These are phyloP conservation scores for Hypothenemus hampei DNA, from an alignment of 1,140 invertebrate species.

Conservation along the genomic window DNA sequence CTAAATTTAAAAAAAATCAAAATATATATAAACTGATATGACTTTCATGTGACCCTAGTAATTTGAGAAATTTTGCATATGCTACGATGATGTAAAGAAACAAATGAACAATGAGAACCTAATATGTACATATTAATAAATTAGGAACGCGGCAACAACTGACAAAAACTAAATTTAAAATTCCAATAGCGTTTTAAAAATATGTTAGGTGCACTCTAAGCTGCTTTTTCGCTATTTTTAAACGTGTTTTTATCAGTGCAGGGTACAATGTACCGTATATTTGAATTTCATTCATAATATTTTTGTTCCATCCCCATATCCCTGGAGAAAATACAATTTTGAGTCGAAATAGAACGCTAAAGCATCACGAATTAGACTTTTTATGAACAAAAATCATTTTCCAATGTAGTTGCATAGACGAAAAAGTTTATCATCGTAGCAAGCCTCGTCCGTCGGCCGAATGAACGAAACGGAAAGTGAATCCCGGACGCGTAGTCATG, in stretches of 20 bases:
- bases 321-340: too few relatives aligned
- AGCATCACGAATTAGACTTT: background rate
- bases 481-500: conserved; percentile 17
- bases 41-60: too few relatives aligned
- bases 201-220: conserved; percentile 34
- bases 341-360: background rate
- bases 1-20: too few relatives aligned
- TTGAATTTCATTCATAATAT: conserved; percentile 22
- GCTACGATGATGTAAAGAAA: too few relatives aligned
- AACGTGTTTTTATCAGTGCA: conserved; percentile 24
- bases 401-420: too few relatives aligned
- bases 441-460: too few relatives aligned
- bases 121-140: too few relatives aligned
- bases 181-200: conserved; percentile 33
- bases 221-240: conserved; percentile 28
- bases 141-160: conserved; percentile 3
- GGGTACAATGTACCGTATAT: conserved; percentile 29
- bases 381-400: conserved; percentile 4
- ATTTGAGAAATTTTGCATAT: too few relatives aligned
- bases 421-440: too few relatives aligned
- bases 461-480: conserved; percentile 22
- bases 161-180: conserved; percentile 33
- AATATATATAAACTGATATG: too few relatives aligned
- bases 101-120: too few relatives aligned
- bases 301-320: background rate